Evolutionary conservation across 2,113 vertebrate genomes (phyloP), one percentile per base, ranked within the genome.

Genomic region (Lampris megalopsis): DNA sequence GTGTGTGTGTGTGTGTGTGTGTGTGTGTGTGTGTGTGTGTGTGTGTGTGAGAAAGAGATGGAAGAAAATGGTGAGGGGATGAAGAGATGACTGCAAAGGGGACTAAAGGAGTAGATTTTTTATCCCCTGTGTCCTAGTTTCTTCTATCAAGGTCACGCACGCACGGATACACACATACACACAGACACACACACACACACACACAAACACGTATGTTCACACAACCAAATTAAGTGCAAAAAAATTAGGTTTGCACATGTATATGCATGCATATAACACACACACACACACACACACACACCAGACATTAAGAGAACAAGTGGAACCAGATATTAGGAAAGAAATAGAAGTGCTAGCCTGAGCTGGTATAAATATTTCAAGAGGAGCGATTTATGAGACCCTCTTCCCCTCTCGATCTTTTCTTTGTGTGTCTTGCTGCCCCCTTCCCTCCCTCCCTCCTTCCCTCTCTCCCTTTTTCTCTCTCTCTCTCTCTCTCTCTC

Each of bases 81-180:
- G 73, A 75, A 60, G 63, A 73, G 61, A 47, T 63, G 61, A 72
- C 42, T 59, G 11, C n/a, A 57, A 59, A 64, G 60, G 63, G 58
- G 61, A 52, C 48, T 41, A 11, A 45, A 62, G 43, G 40, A 62
- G 35, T 0, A n/a, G 35, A 57, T 10, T 62, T 24, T 63, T 37
- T 11, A 64, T 80, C 42, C 41, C 37, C 35, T 57, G 41, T 59
- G 63, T 64, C 48, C 71, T 45, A 58, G 59, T 83, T 87, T 67
- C 40, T 73, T 48, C 10, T 5, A 7, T 78, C 82, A 86, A 88
- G 88, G 88, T 82, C 68, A 80, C 48, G 52, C 13, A 56, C 68
- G 57, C 58, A 49, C 42, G 58, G 3, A 60, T 35, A 62, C 56
- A 56, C 60, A 63, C 48, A 63, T 9, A 54, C 59, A 62, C 43